Conservation (phyloP, 2,888 invertebrate genomes). For the Trissolcus brochymenae region DNA sequence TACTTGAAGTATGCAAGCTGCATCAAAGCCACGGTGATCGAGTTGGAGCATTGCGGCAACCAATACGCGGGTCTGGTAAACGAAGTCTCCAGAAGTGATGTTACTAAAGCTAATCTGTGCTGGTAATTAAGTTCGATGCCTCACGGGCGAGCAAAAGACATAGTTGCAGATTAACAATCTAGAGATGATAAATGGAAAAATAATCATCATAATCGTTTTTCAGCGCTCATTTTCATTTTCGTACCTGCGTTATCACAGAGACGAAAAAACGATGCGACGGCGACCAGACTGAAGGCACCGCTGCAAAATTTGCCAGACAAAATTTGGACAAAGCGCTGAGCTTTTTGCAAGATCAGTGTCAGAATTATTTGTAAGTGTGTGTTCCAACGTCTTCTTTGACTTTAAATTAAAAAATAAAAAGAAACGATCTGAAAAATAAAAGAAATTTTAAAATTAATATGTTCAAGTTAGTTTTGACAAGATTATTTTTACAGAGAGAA, state of each 20-base stretch:
- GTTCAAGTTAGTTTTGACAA: background rate
- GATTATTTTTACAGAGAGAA: background rate
- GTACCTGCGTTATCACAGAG: conserved; percentile 79
- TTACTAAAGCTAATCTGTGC: conserved; percentile 79
- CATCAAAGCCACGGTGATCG: conserved; percentile 80
- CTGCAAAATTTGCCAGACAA: conserved; percentile 78
- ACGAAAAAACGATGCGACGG: conserved; percentile 78
- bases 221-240: conserved; percentile 80
- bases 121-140: conserved; percentile 75
- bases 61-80: conserved; percentile 79
- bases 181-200: conserved; percentile 9
- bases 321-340: conserved; percentile 80
- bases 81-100: conserved; percentile 79
- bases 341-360: conserved; percentile 80
- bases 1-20: conserved; percentile 80
- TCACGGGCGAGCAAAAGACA: background rate
- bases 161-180: conserved; percentile 47
- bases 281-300: conserved; percentile 76
- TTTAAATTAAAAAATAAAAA: background rate
- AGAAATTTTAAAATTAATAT: no score
- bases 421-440: background rate
- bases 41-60: conserved; percentile 78
- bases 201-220: no score
- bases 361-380: conserved; percentile 79
- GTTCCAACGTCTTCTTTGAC: background rate